These are phyloP conservation scores for Lepilemur ruficaudatus DNA, from an alignment of 2,797 vertebrate species.

Conservation along the genomic window DNA sequence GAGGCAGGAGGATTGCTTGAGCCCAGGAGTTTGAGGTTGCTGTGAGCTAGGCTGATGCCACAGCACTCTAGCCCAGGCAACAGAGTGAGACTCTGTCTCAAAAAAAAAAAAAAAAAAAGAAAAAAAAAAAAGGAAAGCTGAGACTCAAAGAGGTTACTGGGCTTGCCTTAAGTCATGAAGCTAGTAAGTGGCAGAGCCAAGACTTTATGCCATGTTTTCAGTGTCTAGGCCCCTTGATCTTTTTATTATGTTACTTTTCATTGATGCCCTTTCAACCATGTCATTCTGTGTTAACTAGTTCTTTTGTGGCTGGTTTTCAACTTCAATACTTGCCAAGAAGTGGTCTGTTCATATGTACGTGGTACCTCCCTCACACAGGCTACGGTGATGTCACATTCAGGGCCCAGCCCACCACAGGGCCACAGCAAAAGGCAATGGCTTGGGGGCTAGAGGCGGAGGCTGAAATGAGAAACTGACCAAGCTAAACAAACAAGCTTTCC, in stretches of 20 bases:
- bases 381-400: neutral
- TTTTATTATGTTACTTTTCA: slow-evolving; percentile 49
- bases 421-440: neutral
- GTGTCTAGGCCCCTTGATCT: slow-evolving; percentile 49
- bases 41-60: too few species aligned
- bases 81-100: too few species aligned
- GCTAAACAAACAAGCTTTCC: slow-evolving; percentile 1
- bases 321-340: slow-evolving; percentile 9
- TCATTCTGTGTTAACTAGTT: slow-evolving; percentile 26
- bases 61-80: too few species aligned
- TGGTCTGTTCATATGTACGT: neutral
- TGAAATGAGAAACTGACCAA: neutral
- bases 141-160: slow-evolving; percentile 36
- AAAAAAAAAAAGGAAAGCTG: neutral
- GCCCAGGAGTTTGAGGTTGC: too few species aligned
- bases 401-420: neutral
- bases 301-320: slow-evolving; percentile 39
- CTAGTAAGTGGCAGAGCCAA: slow-evolving; percentile 41
- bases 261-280: slow-evolving; percentile 31
- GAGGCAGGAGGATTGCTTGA: too few species aligned
- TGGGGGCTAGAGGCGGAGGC: neutral
- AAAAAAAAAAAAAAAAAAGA: too few species aligned
- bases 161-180: slow-evolving; percentile 29
- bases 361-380: neutral
- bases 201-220: slow-evolving; percentile 52